These are phyloP conservation scores for Kradibia gibbosae DNA, from an alignment of 1,140 invertebrate genomes.

Conservation along the genomic window DNA sequence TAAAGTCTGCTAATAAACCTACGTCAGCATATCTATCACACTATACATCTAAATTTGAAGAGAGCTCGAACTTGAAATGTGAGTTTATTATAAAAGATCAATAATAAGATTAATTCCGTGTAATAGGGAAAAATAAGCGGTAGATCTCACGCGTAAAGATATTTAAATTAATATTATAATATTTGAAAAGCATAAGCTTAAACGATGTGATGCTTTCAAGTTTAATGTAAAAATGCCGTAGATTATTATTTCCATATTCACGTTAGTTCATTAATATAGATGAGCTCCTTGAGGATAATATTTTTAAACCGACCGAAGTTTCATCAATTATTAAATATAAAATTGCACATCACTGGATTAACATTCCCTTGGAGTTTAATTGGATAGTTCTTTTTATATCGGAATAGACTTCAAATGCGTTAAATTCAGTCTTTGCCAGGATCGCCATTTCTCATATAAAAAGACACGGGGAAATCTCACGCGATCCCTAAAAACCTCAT, in stretches of 20 bases:
- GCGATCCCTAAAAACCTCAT: no score
- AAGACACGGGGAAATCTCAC: not conserved
- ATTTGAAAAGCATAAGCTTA: not conserved
- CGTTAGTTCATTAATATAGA: not conserved
- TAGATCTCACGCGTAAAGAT: not conserved
- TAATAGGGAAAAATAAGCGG: not conserved
- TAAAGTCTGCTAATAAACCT: slow-evolving; percentile 3
- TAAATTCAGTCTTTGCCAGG: not conserved
- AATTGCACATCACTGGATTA: not conserved
- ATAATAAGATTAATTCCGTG: not conserved
- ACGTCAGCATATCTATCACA: not conserved
- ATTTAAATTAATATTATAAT: not conserved
- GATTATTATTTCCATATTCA: not conserved
- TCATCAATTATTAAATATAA: not conserved
- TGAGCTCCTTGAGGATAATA: not conserved
- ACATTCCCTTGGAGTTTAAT: not conserved
- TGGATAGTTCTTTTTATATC: not conserved
- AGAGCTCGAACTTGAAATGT: not conserved
- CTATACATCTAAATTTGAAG: not conserved
- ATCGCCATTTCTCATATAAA: not conserved
- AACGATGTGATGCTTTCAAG: not conserved
- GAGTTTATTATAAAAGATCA: not conserved
- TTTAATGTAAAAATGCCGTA: not conserved
- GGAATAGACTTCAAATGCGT: not conserved
- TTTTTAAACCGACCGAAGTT: not conserved